Conservation (phyloP, 1,140 invertebrate species). For the Arion vulgaris region DNA sequence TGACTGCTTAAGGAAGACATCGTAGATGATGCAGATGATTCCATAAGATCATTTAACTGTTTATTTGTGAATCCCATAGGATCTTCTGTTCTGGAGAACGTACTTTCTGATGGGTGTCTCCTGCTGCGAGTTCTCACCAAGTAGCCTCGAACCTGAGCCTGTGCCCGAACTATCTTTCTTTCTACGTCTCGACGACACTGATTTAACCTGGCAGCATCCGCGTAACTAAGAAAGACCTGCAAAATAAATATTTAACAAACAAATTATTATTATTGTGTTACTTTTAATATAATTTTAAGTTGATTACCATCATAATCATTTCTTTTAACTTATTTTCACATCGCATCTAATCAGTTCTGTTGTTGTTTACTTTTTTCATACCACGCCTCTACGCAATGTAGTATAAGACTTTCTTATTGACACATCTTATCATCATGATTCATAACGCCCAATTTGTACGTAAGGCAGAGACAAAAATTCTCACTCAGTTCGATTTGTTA, state of each 20-base stretch:
- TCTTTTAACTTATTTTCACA: no score
- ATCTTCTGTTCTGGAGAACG: constrained; percentile 12
- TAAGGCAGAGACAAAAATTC: no score
- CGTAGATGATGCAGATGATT: constrained; percentile 27
- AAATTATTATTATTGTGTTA: no score
- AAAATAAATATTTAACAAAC: not conserved
- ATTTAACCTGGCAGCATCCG: constrained; percentile 44
- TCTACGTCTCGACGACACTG: constrained; percentile 35
- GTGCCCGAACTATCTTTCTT: constrained; percentile 39
- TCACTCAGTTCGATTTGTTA: no score
- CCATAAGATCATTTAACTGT: constrained; percentile 26
- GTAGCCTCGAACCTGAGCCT: constrained; percentile 46
- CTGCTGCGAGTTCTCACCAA: constrained; percentile 41
- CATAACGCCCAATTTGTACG: no score
- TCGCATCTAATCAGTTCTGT: no score
- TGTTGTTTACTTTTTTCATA: no score
- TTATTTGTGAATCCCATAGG: constrained; percentile 12
- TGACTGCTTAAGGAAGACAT: constrained; percentile 20
- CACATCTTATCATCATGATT: no score
- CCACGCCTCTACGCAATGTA: no score
- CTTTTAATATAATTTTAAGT: no score
- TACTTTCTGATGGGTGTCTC: constrained; percentile 27
- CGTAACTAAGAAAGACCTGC: constrained; percentile 49
- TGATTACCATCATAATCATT: no score
- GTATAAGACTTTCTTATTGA: no score